A percentile compares a stretch with the other conserved stretches of the same genome.
These are phyloP conservation scores for Catajapyx aquilonaris DNA, from an alignment of 1,140 invertebrate genomes.

Conservation along the genomic window DNA sequence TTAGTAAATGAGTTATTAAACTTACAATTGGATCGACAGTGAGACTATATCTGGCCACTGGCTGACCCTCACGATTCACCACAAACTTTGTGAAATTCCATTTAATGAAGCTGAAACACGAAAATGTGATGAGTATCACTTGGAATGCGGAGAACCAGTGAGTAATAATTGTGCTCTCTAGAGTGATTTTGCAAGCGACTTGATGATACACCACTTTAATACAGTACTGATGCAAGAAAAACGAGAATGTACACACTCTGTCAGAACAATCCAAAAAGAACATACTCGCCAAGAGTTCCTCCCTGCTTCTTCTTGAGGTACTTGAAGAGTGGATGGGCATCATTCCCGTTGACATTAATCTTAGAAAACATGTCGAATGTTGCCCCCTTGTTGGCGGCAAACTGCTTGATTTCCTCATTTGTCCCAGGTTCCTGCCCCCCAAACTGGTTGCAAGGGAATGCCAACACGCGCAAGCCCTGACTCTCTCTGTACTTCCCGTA, in stretches of 20 bases:
- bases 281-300: constrained; percentile 40
- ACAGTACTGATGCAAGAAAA: too few relatives aligned
- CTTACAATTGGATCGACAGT: constrained; percentile 43
- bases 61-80: constrained; percentile 63
- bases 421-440: constrained; percentile 49
- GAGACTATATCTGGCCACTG: constrained; percentile 59
- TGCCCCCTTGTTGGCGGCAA: constrained; percentile 21
- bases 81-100: constrained; percentile 98
- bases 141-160: too few relatives aligned
- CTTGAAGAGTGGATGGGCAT: constrained; percentile 68
- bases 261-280: too few relatives aligned
- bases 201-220: too few relatives aligned
- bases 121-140: too few relatives aligned
- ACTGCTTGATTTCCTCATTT: constrained; percentile 46
- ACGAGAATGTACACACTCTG: too few relatives aligned
- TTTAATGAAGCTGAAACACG: constrained; percentile 46
- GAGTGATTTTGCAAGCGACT: too few relatives aligned
- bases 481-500: constrained; percentile 43
- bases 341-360: constrained; percentile 69
- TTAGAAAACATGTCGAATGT: constrained; percentile 20
- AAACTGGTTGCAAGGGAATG: constrained; percentile 89
- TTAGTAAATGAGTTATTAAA: too few relatives aligned
- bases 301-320: constrained; percentile 63
- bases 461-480: constrained; percentile 49
- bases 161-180: neutral